Percentiles rank a stretch among this genome's conserved stretches.
Evolutionary conservation across 2,113 vertebrate genomes (phyloP).

Genomic region (Hipposideros armiger): DNA sequence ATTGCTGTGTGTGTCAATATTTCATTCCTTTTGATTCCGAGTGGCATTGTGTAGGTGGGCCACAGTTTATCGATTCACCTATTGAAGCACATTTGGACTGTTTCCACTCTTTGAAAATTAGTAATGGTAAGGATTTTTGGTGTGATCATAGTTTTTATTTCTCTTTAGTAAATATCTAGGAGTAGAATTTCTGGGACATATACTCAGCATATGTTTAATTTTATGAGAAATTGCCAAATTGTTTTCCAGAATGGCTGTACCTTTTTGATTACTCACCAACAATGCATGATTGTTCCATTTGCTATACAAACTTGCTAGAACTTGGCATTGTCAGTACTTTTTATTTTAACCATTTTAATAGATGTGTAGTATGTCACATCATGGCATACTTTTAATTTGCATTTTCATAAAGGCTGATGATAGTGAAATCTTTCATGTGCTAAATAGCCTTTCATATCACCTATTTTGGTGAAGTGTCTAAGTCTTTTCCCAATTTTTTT

Average conservation of each 20-base stretch:
- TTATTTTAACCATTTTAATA: not conserved
- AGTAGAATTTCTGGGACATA: not conserved
- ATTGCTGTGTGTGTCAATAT: not conserved
- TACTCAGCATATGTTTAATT: not conserved
- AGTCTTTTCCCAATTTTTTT: not conserved
- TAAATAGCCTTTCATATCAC: not conserved
- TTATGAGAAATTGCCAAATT: not conserved
- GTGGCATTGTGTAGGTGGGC: not conserved
- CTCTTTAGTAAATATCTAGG: not conserved
- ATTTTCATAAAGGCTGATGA: not conserved
- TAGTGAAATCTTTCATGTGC: not conserved
- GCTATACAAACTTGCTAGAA: not conserved
- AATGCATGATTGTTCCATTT: not conserved
- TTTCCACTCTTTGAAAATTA: conserved; percentile 13
- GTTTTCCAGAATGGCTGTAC: not conserved
- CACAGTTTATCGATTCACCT: not conserved
- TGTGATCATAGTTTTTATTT: not conserved
- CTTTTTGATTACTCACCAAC: not conserved
- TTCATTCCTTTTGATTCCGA: conserved; percentile 1
- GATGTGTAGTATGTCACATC: not conserved
- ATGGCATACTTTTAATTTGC: not conserved
- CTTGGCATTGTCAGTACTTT: not conserved
- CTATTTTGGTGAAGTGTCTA: not conserved
- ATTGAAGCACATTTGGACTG: not conserved
- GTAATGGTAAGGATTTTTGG: not conserved